These are phyloP conservation scores for Ptilodon capucinus DNA, from an alignment of 2,888 invertebrate genomes.

Conservation along the genomic window DNA sequence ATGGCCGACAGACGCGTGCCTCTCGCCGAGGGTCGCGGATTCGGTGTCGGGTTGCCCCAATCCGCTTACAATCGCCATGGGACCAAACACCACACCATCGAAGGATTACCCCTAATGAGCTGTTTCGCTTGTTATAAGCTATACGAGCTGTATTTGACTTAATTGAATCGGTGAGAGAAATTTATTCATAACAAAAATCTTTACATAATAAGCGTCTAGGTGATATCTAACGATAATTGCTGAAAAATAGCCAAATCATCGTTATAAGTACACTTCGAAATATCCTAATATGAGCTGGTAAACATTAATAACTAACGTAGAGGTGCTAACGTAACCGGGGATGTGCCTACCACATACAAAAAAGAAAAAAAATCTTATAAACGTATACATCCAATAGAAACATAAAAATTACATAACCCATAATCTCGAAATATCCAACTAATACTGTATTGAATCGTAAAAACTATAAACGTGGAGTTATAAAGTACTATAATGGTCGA, in stretches of 20 bases:
- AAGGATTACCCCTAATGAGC: slow-evolving; percentile 67
- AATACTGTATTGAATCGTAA: slow-evolving; percentile 10
- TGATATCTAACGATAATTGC: no score
- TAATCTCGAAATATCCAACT: not conserved
- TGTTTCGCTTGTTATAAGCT: slow-evolving; percentile 38
- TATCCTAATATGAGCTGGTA: not conserved
- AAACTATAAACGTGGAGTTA: not conserved
- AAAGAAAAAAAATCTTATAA: not conserved
- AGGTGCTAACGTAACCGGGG: not conserved
- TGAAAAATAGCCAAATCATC: no score
- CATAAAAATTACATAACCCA: not conserved
- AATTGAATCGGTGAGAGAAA: slow-evolving; percentile 30
- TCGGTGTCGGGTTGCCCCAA: slow-evolving; percentile 74
- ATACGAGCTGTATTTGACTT: slow-evolving; percentile 25
- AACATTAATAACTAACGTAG: not conserved
- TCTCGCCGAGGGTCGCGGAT: slow-evolving; percentile 52
- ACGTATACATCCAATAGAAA: slow-evolving; percentile 1
- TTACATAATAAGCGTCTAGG: no score
- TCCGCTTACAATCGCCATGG: slow-evolving; percentile 72
- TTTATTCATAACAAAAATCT: no score
- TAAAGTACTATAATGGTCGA: not conserved
- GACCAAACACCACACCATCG: slow-evolving; percentile 53
- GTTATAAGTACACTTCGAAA: no score
- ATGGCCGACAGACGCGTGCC: slow-evolving; percentile 37
- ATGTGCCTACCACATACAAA: not conserved